Conservation (phyloP, 2,888 invertebrate species). For the Ophion costatus region DNA sequence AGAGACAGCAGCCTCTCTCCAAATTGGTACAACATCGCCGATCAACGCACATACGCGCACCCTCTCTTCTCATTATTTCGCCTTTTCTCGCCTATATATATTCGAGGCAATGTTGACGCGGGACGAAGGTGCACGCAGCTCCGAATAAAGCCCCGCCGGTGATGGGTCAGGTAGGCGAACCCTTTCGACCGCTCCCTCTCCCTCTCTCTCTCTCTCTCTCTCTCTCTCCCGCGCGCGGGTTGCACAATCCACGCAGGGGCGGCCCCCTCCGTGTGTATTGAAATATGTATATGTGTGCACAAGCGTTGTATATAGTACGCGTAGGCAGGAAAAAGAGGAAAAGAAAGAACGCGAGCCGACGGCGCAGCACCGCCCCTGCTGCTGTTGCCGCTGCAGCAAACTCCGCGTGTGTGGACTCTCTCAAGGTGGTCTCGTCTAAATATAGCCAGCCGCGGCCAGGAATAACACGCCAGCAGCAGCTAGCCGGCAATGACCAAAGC, state of each 20-base stretch:
- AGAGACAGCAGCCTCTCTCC: too few species aligned
- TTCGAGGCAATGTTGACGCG: neutral
- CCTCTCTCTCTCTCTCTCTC: too few species aligned
- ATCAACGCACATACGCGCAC: too few species aligned
- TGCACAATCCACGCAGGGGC: conserved; percentile 37
- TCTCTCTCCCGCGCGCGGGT: neutral
- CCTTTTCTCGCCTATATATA: too few species aligned
- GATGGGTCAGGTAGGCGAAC: conserved; percentile 36
- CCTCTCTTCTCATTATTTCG: too few species aligned
- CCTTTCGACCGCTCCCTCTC: conserved; percentile 11
- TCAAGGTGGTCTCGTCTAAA: conserved; percentile 83
- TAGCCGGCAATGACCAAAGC: conserved; percentile 80
- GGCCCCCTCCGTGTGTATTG: neutral
- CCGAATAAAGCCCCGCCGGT: neutral
- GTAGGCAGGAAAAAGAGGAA: conserved; percentile 29
- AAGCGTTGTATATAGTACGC: neutral
- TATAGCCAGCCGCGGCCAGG: conserved; percentile 81
- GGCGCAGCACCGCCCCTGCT: conserved; percentile 61
- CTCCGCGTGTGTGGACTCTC: conserved; percentile 72
- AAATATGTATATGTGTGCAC: neutral
- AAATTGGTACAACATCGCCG: too few species aligned
- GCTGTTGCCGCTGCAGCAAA: neutral
- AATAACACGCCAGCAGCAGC: conserved; percentile 78
- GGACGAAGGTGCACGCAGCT: neutral
- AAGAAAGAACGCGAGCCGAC: conserved; percentile 46